A percentile compares a stretch with the other conserved stretches of the same genome.
These are phyloP conservation scores for Myrmophylax atrothorax DNA, from an alignment of 2,113 vertebrate species.

Conservation along the genomic window DNA sequence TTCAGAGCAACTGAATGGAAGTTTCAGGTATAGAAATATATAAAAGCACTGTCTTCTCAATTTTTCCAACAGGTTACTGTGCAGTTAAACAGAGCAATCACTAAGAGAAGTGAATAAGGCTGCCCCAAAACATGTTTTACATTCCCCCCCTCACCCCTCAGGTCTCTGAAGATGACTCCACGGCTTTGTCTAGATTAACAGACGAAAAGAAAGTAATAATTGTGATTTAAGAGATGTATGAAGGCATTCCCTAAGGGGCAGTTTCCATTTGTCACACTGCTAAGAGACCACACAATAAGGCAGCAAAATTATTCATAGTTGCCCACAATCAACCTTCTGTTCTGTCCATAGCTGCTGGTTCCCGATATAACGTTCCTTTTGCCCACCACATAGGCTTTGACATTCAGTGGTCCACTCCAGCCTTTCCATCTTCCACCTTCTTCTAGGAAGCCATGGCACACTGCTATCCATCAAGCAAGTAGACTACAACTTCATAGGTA, in stretches of 20 bases:
- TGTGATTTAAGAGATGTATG: slow-evolving; percentile 46
- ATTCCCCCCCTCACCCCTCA: not conserved
- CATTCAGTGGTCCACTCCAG: slow-evolving; percentile 74
- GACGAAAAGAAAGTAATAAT: slow-evolving; percentile 53
- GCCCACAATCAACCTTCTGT: slow-evolving; percentile 52
- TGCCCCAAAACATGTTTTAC: not conserved
- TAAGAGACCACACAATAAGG: slow-evolving; percentile 63
- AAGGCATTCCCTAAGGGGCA: slow-evolving; percentile 57
- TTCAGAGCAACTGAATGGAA: slow-evolving; percentile 38
- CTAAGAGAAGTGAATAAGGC: not conserved
- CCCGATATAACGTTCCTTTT: slow-evolving; percentile 39
- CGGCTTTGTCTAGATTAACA: not conserved
- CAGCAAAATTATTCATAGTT: slow-evolving; percentile 44
- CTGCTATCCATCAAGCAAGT: slow-evolving; percentile 90
- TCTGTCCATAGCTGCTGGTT: slow-evolving; percentile 57
- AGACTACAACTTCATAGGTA: slow-evolving; percentile 97
- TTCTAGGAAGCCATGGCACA: not conserved
- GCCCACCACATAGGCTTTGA: slow-evolving; percentile 47
- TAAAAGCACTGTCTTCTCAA: not conserved
- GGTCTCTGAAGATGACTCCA: slow-evolving; percentile 32
- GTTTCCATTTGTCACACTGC: slow-evolving; percentile 30
- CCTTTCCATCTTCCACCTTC: slow-evolving; percentile 79
- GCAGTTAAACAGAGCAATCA: slow-evolving; percentile 47
- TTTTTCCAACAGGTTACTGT: slow-evolving; percentile 2
- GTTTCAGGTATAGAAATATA: not conserved